These are phyloP conservation scores for Epirrhoe tristata DNA, from an alignment of 2,888 invertebrate genomes.

Conservation along the genomic window DNA sequence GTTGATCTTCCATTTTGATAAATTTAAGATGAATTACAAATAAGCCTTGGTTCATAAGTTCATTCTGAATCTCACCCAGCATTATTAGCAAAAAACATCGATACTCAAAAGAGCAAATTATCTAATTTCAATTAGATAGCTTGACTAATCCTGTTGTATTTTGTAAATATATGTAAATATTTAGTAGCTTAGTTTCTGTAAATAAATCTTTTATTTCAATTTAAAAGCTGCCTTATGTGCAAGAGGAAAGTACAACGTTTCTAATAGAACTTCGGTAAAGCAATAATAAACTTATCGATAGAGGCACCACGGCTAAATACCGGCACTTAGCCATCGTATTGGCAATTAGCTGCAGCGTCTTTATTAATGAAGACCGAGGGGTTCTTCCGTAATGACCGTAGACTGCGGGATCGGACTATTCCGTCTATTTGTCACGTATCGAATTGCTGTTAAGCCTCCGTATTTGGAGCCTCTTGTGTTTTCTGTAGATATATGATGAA, in stretches of 20 bases:
- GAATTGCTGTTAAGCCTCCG: not conserved
- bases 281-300: slow-evolving; percentile 51
- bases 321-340: slow-evolving; percentile 70
- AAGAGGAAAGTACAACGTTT: not conserved
- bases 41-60: too few relatives aligned
- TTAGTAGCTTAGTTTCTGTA: too few relatives aligned
- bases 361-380: slow-evolving; percentile 69
- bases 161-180: too few relatives aligned
- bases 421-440: not conserved
- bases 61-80: too few relatives aligned
- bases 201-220: too few relatives aligned
- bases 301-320: slow-evolving; percentile 65
- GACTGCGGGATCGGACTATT: slow-evolving; percentile 17
- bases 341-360: slow-evolving; percentile 69
- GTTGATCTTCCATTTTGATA: too few relatives aligned
- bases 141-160: too few relatives aligned
- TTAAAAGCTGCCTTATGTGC: not conserved
- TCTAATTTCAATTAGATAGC: too few relatives aligned
- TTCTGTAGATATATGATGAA: not conserved
- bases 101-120: too few relatives aligned
- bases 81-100: too few relatives aligned
- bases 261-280: slow-evolving; percentile 20
- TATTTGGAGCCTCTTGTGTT: not conserved
- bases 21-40: too few relatives aligned
- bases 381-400: slow-evolving; percentile 38